These are phyloP conservation scores for Aeoliscus strigatus DNA, from an alignment of 2,797 vertebrate genomes.

Conservation along the genomic window DNA sequence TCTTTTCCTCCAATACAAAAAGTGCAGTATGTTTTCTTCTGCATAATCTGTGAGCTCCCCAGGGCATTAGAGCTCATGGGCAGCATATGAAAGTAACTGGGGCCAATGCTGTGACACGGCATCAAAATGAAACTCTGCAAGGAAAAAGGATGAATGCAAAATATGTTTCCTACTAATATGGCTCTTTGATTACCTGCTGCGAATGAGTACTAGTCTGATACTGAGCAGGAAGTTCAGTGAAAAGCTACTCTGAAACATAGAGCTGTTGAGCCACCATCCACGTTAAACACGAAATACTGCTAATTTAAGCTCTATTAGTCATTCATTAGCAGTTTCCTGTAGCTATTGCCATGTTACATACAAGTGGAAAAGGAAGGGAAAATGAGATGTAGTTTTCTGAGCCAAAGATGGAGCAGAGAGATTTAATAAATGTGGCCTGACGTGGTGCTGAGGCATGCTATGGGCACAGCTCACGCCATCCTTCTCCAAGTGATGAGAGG, in stretches of 20 bases:
- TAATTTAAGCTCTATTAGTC: constrained; percentile 14
- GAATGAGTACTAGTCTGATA: constrained; percentile 32
- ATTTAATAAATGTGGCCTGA: constrained; percentile 46
- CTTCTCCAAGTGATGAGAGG: constrained; percentile 45
- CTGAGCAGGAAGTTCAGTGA: constrained; percentile 15
- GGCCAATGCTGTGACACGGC: constrained; percentile 16
- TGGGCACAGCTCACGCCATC: constrained; percentile 34
- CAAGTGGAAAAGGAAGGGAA: constrained; percentile 21
- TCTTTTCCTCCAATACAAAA: constrained; percentile 41
- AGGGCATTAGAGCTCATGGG: constrained; percentile 47
- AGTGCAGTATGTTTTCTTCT: constrained; percentile 39
- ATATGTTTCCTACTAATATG: constrained; percentile 26
- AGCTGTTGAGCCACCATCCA: constrained; percentile 21
- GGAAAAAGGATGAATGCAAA: constrained; percentile 16
- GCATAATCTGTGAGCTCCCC: constrained; percentile 58
- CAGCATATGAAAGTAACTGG: constrained; percentile 58
- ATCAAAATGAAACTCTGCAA: constrained; percentile 29
- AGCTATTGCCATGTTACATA: constrained; percentile 20
- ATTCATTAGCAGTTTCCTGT: constrained; percentile 18
- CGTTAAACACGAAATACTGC: constrained; percentile 17
- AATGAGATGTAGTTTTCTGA: constrained; percentile 21
- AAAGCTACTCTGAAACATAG: constrained; percentile 7
- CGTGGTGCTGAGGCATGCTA: constrained; percentile 33
- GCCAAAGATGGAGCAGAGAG: constrained; percentile 28
- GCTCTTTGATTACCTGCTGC: constrained; percentile 46